phyloP scores from a whole-genome alignment of 1,140 invertebrate genomes.

The Papilio polytes region DNA sequence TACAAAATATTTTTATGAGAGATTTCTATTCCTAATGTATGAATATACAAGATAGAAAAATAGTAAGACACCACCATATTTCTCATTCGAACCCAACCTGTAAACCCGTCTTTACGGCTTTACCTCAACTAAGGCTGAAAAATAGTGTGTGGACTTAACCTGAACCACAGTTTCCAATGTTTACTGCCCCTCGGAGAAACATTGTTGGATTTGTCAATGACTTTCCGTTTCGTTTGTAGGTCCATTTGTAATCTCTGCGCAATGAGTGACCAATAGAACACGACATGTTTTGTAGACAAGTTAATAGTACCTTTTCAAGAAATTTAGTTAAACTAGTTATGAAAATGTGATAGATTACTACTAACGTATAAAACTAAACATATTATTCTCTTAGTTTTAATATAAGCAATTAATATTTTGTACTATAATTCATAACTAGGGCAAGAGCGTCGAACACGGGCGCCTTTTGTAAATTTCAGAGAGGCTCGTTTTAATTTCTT shows the following conservation, averaged over 20 bases:
- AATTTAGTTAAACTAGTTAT: too few species aligned
- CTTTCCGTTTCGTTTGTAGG: background rate
- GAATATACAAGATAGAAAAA: background rate
- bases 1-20: too few species aligned
- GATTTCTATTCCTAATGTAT: background rate
- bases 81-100: background rate
- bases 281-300: too few species aligned
- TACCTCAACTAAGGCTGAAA: background rate
- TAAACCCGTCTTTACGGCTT: background rate
- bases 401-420: slow-evolving; percentile 19
- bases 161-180: background rate
- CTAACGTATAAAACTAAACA: too few species aligned
- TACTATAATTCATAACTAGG: slow-evolving; percentile 19
- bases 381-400: background rate
- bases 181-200: background rate
- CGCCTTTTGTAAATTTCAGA: slow-evolving; percentile 10
- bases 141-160: background rate
- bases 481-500: slow-evolving; percentile 27
- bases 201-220: background rate
- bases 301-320: too few species aligned
- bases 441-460: slow-evolving; percentile 25
- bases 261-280: background rate
- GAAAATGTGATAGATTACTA: too few species aligned
- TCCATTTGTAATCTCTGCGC: background rate
- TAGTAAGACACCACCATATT: background rate